These are phyloP conservation scores for Astreopora myriophthalma DNA, from an alignment of 64 coral and sea anemone genomes.

Conservation along the genomic window DNA sequence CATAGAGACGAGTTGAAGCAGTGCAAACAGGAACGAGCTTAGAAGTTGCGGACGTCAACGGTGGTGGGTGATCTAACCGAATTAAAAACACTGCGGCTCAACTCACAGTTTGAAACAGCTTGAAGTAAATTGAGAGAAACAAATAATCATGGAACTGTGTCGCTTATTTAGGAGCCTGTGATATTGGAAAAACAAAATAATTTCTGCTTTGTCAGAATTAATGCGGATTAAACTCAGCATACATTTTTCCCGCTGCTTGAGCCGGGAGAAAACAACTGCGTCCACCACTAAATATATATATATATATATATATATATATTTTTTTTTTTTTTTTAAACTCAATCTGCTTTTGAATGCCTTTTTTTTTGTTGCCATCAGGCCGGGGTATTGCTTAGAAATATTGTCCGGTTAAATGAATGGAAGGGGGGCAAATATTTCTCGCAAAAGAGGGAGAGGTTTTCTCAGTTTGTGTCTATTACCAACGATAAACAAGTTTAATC, in stretches of 20 bases:
- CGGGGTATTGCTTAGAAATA: background rate
- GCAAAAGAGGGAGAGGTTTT: background rate
- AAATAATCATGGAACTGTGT: background rate
- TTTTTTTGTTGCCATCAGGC: too few species aligned
- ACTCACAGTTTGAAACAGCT: slow-evolving; percentile 37
- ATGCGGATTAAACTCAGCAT: background rate
- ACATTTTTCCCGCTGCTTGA: background rate
- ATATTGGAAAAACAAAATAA: background rate
- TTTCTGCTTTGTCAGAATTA: background rate
- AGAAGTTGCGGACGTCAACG: background rate
- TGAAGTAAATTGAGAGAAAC: slow-evolving; percentile 2
- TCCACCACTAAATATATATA: too few species aligned
- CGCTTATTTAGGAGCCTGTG: background rate
- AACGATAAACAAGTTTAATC: too few species aligned
- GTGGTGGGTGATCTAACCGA: slow-evolving; percentile 9
- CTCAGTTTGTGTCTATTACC: background rate
- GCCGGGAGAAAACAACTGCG: background rate
- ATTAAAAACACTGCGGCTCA: background rate
- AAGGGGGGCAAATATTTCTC: background rate
- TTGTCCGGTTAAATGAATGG: background rate
- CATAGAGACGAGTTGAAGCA: background rate
- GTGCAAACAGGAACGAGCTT: background rate
- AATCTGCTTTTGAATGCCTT: background rate
- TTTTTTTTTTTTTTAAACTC: background rate
- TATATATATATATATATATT: too few species aligned